phyloP scores from a whole-genome alignment of 2,113 vertebrate genomes.

The Trichomycterus rosablanca region DNA sequence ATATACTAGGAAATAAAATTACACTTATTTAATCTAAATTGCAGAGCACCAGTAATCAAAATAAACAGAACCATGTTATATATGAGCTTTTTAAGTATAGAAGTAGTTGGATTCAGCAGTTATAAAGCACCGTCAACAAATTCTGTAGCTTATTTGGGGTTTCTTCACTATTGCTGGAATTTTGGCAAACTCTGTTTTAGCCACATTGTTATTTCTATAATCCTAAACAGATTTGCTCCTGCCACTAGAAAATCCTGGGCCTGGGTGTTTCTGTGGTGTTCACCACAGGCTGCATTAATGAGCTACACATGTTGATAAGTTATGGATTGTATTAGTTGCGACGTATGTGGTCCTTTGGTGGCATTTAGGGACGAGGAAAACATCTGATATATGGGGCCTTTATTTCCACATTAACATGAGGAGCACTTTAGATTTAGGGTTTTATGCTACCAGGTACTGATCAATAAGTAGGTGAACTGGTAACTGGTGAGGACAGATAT shows the following conservation, averaged over 20 bases:
- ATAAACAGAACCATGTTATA: no score
- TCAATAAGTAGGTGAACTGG: no score
- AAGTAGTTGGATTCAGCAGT: constrained; percentile 17
- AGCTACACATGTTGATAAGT: constrained; percentile 68
- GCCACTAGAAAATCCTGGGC: constrained; percentile 65
- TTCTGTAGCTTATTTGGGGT: constrained; percentile 47
- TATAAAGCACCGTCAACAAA: constrained; percentile 44
- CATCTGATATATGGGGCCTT: constrained; percentile 60
- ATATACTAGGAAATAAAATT: neutral
- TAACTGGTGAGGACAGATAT: no score
- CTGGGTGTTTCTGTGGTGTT: constrained; percentile 63
- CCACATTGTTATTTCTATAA: constrained; percentile 70
- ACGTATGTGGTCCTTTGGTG: constrained; percentile 68
- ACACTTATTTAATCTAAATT: neutral
- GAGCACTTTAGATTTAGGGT: no score
- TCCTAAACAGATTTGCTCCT: constrained; percentile 73
- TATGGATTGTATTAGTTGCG: constrained; percentile 69
- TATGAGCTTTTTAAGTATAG: neutral
- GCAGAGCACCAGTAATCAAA: no score
- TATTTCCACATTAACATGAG: constrained; percentile 51
- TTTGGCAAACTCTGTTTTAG: constrained; percentile 62
- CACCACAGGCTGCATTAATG: constrained; percentile 68
- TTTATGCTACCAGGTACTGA: no score
- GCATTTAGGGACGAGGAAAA: constrained; percentile 57
- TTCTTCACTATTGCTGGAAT: constrained; percentile 46